phyloP scores from a whole-genome alignment of 2,113 vertebrate genomes.

The Gambusia holbrooki region DNA sequence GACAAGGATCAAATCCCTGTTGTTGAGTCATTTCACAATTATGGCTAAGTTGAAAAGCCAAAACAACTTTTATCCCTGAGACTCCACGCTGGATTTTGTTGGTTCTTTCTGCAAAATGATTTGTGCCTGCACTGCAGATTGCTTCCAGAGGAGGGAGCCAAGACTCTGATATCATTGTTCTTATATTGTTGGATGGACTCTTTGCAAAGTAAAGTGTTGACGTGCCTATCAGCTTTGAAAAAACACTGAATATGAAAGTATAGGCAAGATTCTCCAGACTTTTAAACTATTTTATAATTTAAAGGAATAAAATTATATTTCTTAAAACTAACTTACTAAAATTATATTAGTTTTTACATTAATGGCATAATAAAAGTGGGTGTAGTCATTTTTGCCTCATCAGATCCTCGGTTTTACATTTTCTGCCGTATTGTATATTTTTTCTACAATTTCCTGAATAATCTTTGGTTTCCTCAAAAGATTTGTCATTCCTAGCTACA shows the following conservation, averaged over 20 bases:
- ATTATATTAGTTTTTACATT: neutral
- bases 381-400: neutral
- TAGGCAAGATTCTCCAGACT: neutral
- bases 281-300: neutral
- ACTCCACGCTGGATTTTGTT: neutral
- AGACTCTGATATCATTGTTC: neutral
- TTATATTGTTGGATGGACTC: neutral
- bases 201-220: neutral
- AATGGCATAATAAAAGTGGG: too few species aligned
- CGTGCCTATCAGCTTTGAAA: neutral
- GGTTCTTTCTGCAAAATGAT: slow-evolving; percentile 16
- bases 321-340: neutral
- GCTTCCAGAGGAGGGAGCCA: slow-evolving; percentile 52
- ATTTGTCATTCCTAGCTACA: too few species aligned
- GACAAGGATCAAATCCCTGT: neutral
- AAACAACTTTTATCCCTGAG: neutral
- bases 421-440: neutral
- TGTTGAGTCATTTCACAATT: neutral
- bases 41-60: neutral
- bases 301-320: neutral
- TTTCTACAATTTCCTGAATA: too few species aligned
- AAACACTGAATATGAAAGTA: neutral
- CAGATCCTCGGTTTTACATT: neutral
- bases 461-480: too few species aligned
- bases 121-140: slow-evolving; percentile 34